Evolutionary conservation across 1,140 invertebrate species (phyloP), one percentile per base, ranked within the genome.

Genomic region (Hormaphis cornu): DNA sequence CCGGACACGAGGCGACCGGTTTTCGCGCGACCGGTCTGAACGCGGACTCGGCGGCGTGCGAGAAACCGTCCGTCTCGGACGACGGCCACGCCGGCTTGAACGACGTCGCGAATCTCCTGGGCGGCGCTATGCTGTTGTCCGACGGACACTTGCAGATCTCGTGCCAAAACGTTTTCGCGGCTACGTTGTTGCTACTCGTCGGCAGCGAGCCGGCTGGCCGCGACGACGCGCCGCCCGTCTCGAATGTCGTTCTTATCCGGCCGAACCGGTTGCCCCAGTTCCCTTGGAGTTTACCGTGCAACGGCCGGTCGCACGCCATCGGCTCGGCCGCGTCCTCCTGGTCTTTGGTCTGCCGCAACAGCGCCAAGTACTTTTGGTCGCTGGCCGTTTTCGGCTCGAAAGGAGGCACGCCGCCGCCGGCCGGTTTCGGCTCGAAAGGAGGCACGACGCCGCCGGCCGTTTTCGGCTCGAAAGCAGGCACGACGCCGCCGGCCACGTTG

Each of bases 231-330:
- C n/a, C n/a, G 42, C 7, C 14, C n/a, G 16, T 77, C 72, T 93
- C 90, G 75, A 93, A 93, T 4, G 86, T 81, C n/a, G 88, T 89
- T 77, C 91, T 92, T 12, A 93, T 87, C 72, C 89, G 89, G 1
- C 87, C 88, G 76, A 93, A 93, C 58, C 88, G 82, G 73, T 82
- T 88, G 71, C 83, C 89, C 89, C 89, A 91, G 72, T 89, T 72
- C 3, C 61, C 61, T 14, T 50, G 61, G 1, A 35, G 28, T 35
- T 66, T 66, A 1, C 44, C 61, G 40, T 75, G 78, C 22, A 71
- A 75, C 8, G 72, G 75, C n/a, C n/a, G 54, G 75, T 76, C 50
- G 73, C 75, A 75, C 1, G 69, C 54, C 30, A 69, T 72, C 16
- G 63, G 69, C 70, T 74, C 72, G 16, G 37, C 7, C 10, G 20